Evolutionary conservation across 1,140 invertebrate species (phyloP), one percentile per base, ranked within the genome.

Genomic region (Ostrea denselamellosa): DNA sequence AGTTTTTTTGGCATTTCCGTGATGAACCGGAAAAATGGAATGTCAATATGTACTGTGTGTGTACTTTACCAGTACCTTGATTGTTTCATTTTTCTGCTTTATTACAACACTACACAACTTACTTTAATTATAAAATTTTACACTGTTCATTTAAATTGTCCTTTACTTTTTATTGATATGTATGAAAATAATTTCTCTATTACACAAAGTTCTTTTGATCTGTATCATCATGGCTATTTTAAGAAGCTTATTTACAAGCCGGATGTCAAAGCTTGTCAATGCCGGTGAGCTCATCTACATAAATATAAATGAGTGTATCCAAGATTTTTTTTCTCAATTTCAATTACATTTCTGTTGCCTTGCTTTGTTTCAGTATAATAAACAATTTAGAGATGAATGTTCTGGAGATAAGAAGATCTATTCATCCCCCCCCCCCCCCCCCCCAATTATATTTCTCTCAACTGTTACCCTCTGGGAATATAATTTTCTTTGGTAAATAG

Each of bases 11-110:
- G 68, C 68, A 25, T 71, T 71, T 71, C 68, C 68, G 68, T 71
- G 68, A 71, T 71, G 25, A 71, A 71, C 68, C 68, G 68, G 68
- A 71, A 71, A 71, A 71, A 28, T 68, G 68, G 68, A 71, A 71
- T 71, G 68, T 25, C 68, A 34, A 71, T 9, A n/a, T 71, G 68
- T 71, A 71, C 68, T 71, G n/a, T 71, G 25, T n/a, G 7, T 71
- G 68, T 71, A 71, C 68, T 71, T 71, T 71, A 25, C 22, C 68
- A 71, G 68, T 71, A 71, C 22, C 68, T 71, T 71, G 28, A 28
- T 71, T 71, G 22, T 71, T 28, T 71, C 68, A 71, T 71, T 71
- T 71, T 34, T 25, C 68, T 25, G 8, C 28, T 12, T 12, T 28
- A 28, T 71, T 71, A 71, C 68, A 71, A 71, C 28, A 28, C 25